A percentile compares a stretch with the other conserved stretches of the same genome.
Conservation (phyloP, 2,888 invertebrate species). For the Amphiduros pacificus region DNA sequence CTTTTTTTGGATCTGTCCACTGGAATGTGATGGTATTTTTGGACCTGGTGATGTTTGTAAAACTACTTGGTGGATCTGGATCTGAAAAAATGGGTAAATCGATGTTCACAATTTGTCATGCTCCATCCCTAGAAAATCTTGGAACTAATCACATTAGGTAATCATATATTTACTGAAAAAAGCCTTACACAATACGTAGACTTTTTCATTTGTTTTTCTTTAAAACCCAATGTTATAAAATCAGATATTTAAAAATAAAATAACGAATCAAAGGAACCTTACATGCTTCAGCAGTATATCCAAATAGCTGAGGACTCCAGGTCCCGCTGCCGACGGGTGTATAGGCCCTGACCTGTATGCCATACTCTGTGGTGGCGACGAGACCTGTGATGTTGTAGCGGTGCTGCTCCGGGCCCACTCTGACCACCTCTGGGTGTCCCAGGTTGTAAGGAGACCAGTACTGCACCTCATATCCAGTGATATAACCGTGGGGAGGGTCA, state of each 20-base stretch:
- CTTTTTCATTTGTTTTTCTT: no score
- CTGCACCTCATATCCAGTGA: conserved; percentile 43
- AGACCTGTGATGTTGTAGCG: conserved; percentile 57
- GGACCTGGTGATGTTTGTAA: conserved; percentile 27
- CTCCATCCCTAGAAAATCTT: no score
- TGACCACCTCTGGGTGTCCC: conserved; percentile 20
- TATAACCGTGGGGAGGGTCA: conserved; percentile 36
- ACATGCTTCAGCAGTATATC: conserved; percentile 26
- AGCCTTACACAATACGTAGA: no score
- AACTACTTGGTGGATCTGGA: conserved; percentile 26
- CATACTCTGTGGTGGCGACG: conserved; percentile 59
- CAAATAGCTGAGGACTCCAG: conserved; percentile 24
- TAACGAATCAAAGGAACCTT: conserved; percentile 2
- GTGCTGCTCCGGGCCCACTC: conserved; percentile 6
- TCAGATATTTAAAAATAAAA: no score
- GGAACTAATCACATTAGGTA: no score
- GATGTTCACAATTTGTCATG: no score
- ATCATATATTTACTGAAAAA: no score
- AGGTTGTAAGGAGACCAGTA: conserved; percentile 33
- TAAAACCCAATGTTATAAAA: no score
- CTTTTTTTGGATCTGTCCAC: conserved; percentile 62
- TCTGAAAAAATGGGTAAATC: no score
- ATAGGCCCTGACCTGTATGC: conserved; percentile 52
- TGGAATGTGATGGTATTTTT: conserved; percentile 26
- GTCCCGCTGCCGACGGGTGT: conserved; percentile 41